Evolutionary conservation across 2,888 invertebrate species (phyloP).

Genomic region (Boloria euphrosyne): DNA sequence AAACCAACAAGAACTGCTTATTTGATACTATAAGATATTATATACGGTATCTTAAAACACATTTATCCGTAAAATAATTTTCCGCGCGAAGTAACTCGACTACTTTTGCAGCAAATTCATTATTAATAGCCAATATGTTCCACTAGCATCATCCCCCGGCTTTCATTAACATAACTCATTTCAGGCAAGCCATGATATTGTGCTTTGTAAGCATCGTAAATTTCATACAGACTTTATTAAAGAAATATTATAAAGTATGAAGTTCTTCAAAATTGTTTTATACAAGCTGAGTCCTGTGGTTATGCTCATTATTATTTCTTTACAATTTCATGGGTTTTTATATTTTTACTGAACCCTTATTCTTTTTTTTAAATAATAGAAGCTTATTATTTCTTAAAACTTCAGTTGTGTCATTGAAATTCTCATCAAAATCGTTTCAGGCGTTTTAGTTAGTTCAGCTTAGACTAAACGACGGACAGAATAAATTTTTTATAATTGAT

Average conservation of each 20-base stretch:
- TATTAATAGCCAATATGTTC: constrained; percentile 65
- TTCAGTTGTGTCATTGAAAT: too few species aligned
- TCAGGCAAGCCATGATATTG: constrained; percentile 45
- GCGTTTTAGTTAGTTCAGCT: too few species aligned
- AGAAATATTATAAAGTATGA: constrained; percentile 19
- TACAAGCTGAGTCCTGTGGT: background rate
- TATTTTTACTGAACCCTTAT: too few species aligned
- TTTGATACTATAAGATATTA: background rate
- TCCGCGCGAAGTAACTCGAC: constrained; percentile 20
- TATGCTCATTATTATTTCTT: background rate
- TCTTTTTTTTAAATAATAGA: too few species aligned
- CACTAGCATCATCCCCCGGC: constrained; percentile 49
- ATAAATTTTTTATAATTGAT: too few species aligned
- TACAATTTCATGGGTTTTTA: too few species aligned
- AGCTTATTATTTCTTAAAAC: too few species aligned
- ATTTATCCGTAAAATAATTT: constrained; percentile 21
- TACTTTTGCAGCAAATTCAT: constrained; percentile 43
- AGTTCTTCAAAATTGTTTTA: background rate
- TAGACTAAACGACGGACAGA: too few species aligned
- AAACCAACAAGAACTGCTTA: background rate
- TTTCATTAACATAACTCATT: constrained; percentile 65
- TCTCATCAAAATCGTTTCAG: too few species aligned
- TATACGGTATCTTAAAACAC: background rate
- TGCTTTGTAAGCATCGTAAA: constrained; percentile 41
- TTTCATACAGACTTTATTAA: constrained; percentile 30